Evolutionary conservation across 1,140 invertebrate species (phyloP).

Genomic region (Probaryconus sp.): DNA sequence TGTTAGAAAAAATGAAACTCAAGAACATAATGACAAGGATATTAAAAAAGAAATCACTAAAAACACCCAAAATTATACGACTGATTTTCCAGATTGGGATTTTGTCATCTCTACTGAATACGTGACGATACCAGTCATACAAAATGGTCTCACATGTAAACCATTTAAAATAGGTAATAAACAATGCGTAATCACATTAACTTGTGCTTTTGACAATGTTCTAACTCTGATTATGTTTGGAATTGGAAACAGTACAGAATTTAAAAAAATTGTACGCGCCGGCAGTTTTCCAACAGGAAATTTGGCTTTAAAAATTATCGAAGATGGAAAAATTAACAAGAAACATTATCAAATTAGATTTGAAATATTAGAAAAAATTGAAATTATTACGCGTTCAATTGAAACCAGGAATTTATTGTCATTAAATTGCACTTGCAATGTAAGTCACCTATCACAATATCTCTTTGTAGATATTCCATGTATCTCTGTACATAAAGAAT

Average conservation of each 20-base stretch:
- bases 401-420: no score
- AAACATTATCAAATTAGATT: no score
- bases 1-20: no score
- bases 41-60: not conserved
- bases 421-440: no score
- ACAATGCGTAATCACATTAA: not conserved
- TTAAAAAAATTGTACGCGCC: not conserved
- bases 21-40: not conserved
- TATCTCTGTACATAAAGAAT: no score
- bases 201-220: conserved; percentile 11
- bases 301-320: not conserved
- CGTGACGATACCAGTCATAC: conserved; percentile 1
- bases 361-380: no score
- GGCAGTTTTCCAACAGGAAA: not conserved
- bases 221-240: not conserved
- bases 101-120: not conserved
- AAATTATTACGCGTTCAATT: no score
- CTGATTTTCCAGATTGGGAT: conserved; percentile 13
- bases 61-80: not conserved
- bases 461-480: no score
- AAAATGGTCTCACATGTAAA: conserved; percentile 4
- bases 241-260: not conserved
- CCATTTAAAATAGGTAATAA: not conserved
- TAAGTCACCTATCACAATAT: no score
- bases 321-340: no score